These are phyloP conservation scores for Apotomis betuletana DNA, from an alignment of 2,888 invertebrate genomes.

Conservation along the genomic window DNA sequence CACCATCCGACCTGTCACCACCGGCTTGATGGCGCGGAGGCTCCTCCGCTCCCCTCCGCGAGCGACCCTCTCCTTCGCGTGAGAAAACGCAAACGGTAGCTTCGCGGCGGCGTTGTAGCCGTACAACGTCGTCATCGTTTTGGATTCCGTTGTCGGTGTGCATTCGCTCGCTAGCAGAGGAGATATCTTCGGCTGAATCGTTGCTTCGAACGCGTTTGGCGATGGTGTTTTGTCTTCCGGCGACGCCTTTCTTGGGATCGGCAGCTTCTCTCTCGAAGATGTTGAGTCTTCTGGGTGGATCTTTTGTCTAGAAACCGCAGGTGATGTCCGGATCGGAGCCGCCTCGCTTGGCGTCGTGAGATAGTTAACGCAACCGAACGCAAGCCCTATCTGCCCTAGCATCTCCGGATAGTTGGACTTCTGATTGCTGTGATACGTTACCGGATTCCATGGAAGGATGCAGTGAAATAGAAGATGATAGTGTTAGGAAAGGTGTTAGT, in stretches of 20 bases:
- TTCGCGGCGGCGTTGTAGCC: slow-evolving; percentile 81
- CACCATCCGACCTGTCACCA: slow-evolving; percentile 77
- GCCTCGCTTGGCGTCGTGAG: slow-evolving; percentile 67
- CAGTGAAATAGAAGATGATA: slow-evolving; percentile 59
- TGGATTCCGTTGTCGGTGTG: slow-evolving; percentile 71
- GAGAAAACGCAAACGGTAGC: slow-evolving; percentile 79
- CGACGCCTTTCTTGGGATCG: slow-evolving; percentile 65
- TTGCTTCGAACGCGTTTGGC: slow-evolving; percentile 57
- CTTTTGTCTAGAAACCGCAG: slow-evolving; percentile 67
- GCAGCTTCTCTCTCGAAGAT: slow-evolving; percentile 66
- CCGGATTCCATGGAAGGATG: slow-evolving; percentile 51
- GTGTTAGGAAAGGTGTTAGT: slow-evolving; percentile 49
- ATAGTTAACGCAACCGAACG: slow-evolving; percentile 82
- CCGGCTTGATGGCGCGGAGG: slow-evolving; percentile 62
- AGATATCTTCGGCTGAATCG: slow-evolving; percentile 78
- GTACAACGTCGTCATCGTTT: slow-evolving; percentile 80
- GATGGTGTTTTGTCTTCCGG: slow-evolving; percentile 74
- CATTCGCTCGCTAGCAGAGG: slow-evolving; percentile 69
- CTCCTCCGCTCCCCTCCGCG: slow-evolving; percentile 56
- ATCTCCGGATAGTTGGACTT: slow-evolving; percentile 82
- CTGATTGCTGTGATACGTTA: slow-evolving; percentile 68
- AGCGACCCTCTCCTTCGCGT: slow-evolving; percentile 58
- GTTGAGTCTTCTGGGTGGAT: slow-evolving; percentile 75
- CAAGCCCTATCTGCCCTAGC: slow-evolving; percentile 81
- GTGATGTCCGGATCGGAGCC: slow-evolving; percentile 51